A percentile compares a stretch with the other conserved stretches of the same genome.
Evolutionary conservation across 2,888 invertebrate genomes (phyloP).

Genomic region (Caenorhabditis drosophilae): DNA sequence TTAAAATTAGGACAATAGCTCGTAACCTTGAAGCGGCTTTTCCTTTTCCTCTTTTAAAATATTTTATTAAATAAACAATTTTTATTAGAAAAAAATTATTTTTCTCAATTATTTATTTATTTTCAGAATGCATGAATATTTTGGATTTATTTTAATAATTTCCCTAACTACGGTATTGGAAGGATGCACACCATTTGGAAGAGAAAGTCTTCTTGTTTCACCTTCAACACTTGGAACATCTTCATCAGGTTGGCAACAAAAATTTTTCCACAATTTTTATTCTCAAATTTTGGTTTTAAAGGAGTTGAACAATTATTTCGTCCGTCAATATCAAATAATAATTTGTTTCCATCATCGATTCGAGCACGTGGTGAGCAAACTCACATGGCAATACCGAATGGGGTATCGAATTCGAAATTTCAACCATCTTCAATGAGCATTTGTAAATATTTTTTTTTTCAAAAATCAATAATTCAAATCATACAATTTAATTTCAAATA

Average conservation of each 20-base stretch:
- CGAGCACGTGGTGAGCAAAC: constrained; percentile 36
- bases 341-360: constrained; percentile 24
- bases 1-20: no score
- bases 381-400: constrained; percentile 23
- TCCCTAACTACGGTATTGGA: no score
- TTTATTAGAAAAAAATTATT: no score
- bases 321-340: constrained; percentile 24
- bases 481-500: constrained; percentile 7
- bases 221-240: constrained; percentile 41
- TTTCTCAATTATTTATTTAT: no score
- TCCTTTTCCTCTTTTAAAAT: no score
- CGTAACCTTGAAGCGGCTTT: no score
- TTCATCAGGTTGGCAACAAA: constrained; percentile 11
- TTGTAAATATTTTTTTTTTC: not conserved
- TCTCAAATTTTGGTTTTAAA: not conserved
- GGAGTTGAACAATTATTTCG: constrained; percentile 25
- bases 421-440: not conserved
- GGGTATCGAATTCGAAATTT: constrained; percentile 2
- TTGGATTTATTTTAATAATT: no score
- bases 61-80: no score
- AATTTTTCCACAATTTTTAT: constrained; percentile 1
- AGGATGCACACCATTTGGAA: constrained; percentile 44
- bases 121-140: no score
- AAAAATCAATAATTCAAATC: not conserved
- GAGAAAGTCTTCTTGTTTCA: constrained; percentile 31